Conservation (phyloP, 2,113 vertebrate species). For the Papio anubis region DNA sequence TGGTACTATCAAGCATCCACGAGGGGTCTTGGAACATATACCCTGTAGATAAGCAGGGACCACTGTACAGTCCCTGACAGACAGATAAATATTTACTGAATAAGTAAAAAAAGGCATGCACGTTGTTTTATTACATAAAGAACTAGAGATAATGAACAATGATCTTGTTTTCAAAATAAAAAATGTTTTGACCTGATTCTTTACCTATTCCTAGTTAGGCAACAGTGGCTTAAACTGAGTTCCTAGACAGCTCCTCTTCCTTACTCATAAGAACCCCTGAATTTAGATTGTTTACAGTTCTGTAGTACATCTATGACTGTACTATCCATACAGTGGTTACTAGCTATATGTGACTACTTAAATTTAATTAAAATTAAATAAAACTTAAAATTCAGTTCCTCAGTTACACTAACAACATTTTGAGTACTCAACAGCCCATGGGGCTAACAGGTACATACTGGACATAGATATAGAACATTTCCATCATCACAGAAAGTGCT, state of each 20-base stretch:
- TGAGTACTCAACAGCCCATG: background rate
- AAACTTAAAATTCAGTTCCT: background rate
- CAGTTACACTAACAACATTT: background rate
- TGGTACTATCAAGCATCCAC: background rate
- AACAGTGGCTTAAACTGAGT: background rate
- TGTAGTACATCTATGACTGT: background rate
- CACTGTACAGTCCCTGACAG: background rate
- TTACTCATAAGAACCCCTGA: background rate
- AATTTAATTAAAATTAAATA: background rate
- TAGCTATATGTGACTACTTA: background rate
- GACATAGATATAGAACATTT: background rate
- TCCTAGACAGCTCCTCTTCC: background rate
- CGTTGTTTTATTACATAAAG: background rate
- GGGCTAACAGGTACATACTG: background rate
- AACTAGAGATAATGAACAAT: background rate
- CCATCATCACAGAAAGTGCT: background rate
- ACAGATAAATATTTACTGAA: background rate
- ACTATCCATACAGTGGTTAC: background rate
- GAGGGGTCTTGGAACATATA: background rate
- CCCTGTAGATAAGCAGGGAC: background rate
- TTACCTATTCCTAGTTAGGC: background rate
- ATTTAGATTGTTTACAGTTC: background rate
- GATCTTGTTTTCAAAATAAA: background rate
- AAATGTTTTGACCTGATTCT: background rate
- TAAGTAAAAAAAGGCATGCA: background rate